Conservation (phyloP, 1,140 invertebrate genomes). For the Lucilia sericata region DNA sequence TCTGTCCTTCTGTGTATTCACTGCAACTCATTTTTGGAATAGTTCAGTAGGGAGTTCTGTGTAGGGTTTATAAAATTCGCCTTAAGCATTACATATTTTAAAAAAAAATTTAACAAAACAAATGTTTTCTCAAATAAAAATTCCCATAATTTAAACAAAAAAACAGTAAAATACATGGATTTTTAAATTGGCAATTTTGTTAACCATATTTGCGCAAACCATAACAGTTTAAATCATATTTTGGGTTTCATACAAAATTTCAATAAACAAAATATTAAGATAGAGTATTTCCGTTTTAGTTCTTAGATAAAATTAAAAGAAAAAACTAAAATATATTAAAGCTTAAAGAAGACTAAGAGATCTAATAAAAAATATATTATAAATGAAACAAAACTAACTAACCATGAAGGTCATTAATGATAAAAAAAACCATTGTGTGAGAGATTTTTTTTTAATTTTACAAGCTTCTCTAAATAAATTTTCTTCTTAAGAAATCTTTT, state of each 20-base stretch:
- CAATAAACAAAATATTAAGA: slow-evolving; percentile 7
- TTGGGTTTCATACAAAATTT: neutral
- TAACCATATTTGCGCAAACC: neutral
- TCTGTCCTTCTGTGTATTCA: too few relatives aligned
- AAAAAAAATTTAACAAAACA: neutral
- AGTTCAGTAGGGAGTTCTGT: too few relatives aligned
- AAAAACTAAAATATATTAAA: neutral
- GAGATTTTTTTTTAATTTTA: too few relatives aligned
- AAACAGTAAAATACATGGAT: neutral
- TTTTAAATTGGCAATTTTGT: neutral
- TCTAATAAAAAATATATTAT: neutral
- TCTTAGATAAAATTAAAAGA: neutral
- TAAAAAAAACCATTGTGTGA: neutral
- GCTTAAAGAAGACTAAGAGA: neutral
- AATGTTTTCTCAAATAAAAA: neutral
- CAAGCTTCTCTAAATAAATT: neutral
- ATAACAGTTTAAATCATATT: neutral
- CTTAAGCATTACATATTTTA: too few relatives aligned
- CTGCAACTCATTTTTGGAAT: too few relatives aligned
- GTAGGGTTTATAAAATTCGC: too few relatives aligned
- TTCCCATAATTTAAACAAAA: neutral
- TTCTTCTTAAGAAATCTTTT: neutral
- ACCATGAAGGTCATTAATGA: slow-evolving; percentile 35
- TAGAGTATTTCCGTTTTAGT: slow-evolving; percentile 16
- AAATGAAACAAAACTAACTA: slow-evolving; percentile 13